phyloP scores from a whole-genome alignment of 2,797 vertebrate genomes.

The Chloroceryle amazona region DNA sequence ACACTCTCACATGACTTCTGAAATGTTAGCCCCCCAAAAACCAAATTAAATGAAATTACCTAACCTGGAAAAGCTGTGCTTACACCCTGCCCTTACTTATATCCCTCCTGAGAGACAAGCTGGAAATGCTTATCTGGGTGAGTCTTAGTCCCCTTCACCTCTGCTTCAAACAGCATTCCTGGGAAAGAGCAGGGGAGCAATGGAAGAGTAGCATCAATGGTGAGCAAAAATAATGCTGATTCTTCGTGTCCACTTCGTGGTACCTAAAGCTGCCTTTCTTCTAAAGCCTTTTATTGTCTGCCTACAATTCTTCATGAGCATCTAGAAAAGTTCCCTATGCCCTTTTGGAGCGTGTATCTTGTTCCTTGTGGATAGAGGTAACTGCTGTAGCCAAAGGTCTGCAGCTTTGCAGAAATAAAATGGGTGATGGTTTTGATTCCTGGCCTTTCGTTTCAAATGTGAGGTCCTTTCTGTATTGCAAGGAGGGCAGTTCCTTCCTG shows the following conservation, averaged over 20 bases:
- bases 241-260: not conserved
- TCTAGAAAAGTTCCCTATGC: not conserved
- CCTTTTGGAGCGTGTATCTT: not conserved
- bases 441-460: not conserved
- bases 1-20: not conserved
- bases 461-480: not conserved
- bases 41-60: not conserved
- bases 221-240: not conserved
- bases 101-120: not conserved
- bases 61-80: not conserved
- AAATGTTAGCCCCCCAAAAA: not conserved
- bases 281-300: not conserved
- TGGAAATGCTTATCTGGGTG: not conserved
- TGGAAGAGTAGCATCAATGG: not conserved
- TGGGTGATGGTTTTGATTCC: not conserved
- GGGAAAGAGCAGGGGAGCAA: not conserved
- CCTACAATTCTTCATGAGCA: not conserved
- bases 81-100: not conserved
- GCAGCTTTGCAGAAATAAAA: not conserved
- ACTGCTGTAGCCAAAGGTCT: not conserved
- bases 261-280: not conserved
- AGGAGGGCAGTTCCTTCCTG: not conserved
- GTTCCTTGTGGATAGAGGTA: not conserved
- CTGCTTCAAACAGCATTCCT: not conserved
- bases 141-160: not conserved